These are phyloP conservation scores for Sebastolobus altivelis DNA, from an alignment of 2,797 vertebrate species.

Conservation along the genomic window DNA sequence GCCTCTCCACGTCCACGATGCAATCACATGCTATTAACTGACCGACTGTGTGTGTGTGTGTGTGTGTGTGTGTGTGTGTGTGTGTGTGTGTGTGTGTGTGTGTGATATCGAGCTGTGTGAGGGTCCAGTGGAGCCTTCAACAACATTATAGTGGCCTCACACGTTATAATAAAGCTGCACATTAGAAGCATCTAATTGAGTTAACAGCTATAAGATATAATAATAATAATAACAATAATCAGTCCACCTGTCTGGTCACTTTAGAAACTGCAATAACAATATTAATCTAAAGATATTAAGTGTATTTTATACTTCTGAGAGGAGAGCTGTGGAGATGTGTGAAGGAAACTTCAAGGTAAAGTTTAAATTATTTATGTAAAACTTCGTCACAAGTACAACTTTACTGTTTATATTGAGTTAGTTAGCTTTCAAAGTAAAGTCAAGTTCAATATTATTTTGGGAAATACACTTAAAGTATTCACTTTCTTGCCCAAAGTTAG, in stretches of 20 bases:
- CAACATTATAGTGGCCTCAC: neutral
- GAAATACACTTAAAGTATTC: too few species aligned
- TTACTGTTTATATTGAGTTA: neutral
- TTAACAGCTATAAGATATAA: neutral
- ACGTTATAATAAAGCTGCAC: conserved; percentile 2
- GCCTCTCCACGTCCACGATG: conserved; percentile 21
- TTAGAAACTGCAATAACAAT: neutral
- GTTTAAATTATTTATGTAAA: neutral
- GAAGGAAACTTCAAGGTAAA: neutral
- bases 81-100: neutral
- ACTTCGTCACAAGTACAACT: neutral
- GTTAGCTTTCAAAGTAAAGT: neutral
- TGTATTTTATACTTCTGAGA: neutral
- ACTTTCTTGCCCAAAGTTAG: too few species aligned
- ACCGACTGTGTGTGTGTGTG: conserved; percentile 8
- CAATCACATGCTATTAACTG: conserved; percentile 29
- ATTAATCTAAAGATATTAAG: neutral
- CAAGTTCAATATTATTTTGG: neutral
- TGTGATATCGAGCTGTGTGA: conserved; percentile 4
- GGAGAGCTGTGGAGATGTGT: neutral
- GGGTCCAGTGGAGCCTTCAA: conserved; percentile 12
- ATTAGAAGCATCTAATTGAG: neutral
- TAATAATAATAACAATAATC: neutral
- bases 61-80: neutral
- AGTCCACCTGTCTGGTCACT: neutral